Evolutionary conservation across 2,113 vertebrate species (phyloP), one percentile per base, ranked within the genome.

Genomic region (Spheniscus mendiculus): DNA sequence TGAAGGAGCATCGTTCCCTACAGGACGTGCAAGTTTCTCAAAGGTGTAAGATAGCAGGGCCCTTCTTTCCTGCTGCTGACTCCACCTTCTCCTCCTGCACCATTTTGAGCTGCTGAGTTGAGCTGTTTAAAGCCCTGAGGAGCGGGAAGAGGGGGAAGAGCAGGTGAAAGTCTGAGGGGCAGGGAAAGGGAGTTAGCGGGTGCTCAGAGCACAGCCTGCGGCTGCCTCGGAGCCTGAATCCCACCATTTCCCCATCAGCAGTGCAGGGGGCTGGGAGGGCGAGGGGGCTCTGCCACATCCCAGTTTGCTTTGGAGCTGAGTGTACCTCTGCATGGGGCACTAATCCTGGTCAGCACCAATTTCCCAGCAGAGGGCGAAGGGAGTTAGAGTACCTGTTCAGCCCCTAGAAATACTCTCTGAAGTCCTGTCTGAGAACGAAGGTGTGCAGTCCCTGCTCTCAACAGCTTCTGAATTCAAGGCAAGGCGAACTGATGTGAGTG

Each of bases 181-280:
- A 0, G 1, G 15, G 19, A 62, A 29, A 38, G 14, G 58, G 78
- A 44, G 47, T 45, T 44, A 30, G 34, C 0, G 0, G 42, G 42
- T 67, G 27, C 65, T 85, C 1, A 1, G 59, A 70, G 55, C 20
- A 3, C 23, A 38, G 45, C 45, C 59, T 59, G 38, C 0, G 0
- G 22, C 47, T 85, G 74, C 32, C 23, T 30, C 1, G 0, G 8
- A 58, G 27, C 76, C 8, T 2, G 0, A 25, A 67, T 70, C 77
- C 45, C 45, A 11, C n/a, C 4, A 2, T 8, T 62, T 65, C 45
- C 65, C 55, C 10, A 18, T 71, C 47, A 23, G 10, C 40, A 47
- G 5, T 23, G 34, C 36, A 26, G 55, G 15, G 44, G 9, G 19
- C 66, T 70, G 53, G 26, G 45, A 59, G 34, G 49, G 49, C 1